Percentiles rank a stretch among this genome's conserved stretches.
Evolutionary conservation across 2,113 vertebrate species (phyloP).

Genomic region (Peromyscus polionotus): DNA sequence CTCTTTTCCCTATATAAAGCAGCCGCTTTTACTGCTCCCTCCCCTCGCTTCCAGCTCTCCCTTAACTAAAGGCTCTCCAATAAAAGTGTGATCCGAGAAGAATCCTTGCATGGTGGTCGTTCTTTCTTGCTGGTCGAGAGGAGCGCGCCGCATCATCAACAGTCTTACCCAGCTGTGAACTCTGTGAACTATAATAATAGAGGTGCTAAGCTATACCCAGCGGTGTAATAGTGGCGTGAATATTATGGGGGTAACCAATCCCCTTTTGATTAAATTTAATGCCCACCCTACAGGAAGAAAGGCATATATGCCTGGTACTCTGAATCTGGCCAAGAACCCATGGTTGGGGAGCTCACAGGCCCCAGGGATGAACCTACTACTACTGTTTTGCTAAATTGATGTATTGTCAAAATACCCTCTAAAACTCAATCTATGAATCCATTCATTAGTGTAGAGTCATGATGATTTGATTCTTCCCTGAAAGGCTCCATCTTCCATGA

Average conservation of each 20-base stretch:
- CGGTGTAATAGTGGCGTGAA: not conserved
- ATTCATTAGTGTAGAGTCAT: no score
- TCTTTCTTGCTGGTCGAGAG: no score
- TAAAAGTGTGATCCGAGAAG: no score
- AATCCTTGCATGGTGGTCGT: no score
- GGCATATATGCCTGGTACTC: not conserved
- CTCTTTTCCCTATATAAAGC: no score
- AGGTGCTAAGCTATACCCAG: not conserved
- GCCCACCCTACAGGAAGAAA: not conserved
- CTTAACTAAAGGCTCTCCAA: no score
- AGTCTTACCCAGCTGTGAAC: not conserved
- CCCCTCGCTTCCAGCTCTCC: no score
- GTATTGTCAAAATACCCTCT: not conserved
- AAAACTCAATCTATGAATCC: not conserved
- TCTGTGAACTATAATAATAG: not conserved
- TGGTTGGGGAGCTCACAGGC: not conserved
- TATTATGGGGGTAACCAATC: not conserved
- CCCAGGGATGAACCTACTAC: not conserved
- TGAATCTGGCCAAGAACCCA: not conserved
- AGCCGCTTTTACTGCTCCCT: no score
- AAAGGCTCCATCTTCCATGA: not conserved
- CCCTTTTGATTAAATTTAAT: not conserved
- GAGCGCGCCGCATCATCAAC: no score
- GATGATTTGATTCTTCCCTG: not conserved
- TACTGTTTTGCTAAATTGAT: not conserved